These are phyloP conservation scores for Microplitis deprimator DNA, from an alignment of 2,888 invertebrate genomes.

Conservation along the genomic window DNA sequence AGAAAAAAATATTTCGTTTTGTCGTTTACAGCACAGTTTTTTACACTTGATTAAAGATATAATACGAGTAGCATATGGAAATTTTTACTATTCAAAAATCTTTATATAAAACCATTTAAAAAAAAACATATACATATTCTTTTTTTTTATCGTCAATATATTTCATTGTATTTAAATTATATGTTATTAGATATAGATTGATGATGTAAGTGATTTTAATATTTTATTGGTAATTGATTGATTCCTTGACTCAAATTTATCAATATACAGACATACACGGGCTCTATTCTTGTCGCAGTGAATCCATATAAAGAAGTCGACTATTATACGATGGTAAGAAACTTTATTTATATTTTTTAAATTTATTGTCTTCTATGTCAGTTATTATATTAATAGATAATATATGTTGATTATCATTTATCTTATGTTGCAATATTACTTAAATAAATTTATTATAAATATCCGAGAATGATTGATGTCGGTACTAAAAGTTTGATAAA, in stretches of 20 bases:
- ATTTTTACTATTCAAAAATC: not conserved
- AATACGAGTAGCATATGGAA: not conserved
- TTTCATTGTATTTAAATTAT: not conserved
- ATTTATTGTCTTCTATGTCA: not conserved
- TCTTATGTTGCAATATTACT: not conserved
- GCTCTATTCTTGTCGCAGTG: slow-evolving; percentile 92
- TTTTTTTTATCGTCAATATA: not conserved
- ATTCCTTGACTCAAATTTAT: slow-evolving; percentile 45
- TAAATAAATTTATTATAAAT: not conserved
- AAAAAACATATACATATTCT: not conserved
- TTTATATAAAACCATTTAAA: not conserved
- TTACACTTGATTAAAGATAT: not conserved
- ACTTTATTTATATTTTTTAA: not conserved
- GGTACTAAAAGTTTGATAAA: not conserved
- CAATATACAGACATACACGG: slow-evolving; percentile 86
- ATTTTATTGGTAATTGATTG: not conserved
- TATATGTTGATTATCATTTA: slow-evolving; percentile 1
- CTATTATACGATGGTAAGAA: slow-evolving; percentile 89
- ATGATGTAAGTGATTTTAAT: not conserved
- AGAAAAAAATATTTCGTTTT: not conserved
- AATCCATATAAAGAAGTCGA: slow-evolving; percentile 95
- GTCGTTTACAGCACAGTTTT: not conserved
- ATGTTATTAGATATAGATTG: not conserved
- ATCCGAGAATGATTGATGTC: slow-evolving; percentile 12
- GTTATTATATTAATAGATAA: not conserved